Conservation (phyloP, 2,888 invertebrate species). For the Amblyjoppa proteus region DNA sequence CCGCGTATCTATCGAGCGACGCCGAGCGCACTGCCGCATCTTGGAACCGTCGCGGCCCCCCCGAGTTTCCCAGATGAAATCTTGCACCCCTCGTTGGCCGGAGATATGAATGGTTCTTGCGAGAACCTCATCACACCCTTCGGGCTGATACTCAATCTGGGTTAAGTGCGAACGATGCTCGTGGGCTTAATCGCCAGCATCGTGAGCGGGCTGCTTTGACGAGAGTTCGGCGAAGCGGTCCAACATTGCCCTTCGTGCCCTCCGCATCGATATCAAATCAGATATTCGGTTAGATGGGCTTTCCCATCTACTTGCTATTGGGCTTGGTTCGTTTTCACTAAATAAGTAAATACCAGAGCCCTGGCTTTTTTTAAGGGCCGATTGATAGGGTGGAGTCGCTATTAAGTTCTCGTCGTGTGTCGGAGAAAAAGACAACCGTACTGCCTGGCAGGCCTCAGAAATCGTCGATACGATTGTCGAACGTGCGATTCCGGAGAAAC, state of each 20-base stretch:
- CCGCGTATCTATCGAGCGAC: slow-evolving; percentile 11
- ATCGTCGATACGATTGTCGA: slow-evolving; percentile 4
- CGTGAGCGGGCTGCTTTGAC: slow-evolving; percentile 2
- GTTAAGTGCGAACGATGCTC: slow-evolving; percentile 48
- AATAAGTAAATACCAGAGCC: too few relatives aligned
- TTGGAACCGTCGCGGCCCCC: slow-evolving; percentile 31
- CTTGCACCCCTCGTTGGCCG: slow-evolving; percentile 69
- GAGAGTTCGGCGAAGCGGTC: not conserved
- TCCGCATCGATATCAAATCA: too few relatives aligned
- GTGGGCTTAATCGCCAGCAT: slow-evolving; percentile 41
- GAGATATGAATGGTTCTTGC: slow-evolving; percentile 53
- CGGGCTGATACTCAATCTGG: slow-evolving; percentile 42
- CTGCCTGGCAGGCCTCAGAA: too few relatives aligned
- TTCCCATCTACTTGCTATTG: too few relatives aligned
- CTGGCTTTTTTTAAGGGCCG: too few relatives aligned
- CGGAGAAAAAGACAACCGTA: too few relatives aligned
- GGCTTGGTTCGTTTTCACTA: too few relatives aligned
- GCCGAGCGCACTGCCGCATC: slow-evolving; percentile 3
- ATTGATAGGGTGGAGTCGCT: too few relatives aligned
- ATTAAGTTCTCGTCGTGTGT: too few relatives aligned
- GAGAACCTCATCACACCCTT: slow-evolving; percentile 27
- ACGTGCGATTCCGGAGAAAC: slow-evolving; percentile 11
- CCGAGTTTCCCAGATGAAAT: slow-evolving; percentile 70
- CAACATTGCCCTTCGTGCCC: too few relatives aligned
- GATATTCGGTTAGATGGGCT: too few relatives aligned